Evolutionary conservation across 2,113 vertebrate species (phyloP).

Genomic region (Marmota flaviventris): DNA sequence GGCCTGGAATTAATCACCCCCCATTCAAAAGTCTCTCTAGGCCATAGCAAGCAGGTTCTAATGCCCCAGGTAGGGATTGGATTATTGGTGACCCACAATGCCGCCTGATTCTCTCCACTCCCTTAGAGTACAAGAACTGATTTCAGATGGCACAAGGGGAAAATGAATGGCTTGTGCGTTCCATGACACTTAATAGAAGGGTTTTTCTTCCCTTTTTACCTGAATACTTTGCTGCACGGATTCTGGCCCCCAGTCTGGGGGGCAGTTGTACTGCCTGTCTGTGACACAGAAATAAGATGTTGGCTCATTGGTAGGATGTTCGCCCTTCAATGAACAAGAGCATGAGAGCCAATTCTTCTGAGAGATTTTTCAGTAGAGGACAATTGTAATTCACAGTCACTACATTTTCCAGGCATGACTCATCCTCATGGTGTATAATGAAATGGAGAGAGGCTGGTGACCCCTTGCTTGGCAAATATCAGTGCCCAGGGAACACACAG

Average conservation of each 20-base stretch:
- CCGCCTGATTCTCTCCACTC: neutral
- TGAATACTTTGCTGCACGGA: neutral
- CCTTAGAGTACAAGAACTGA: neutral
- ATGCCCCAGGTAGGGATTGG: neutral
- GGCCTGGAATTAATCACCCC: neutral
- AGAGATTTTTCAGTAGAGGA: neutral
- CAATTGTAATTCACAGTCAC: constrained; percentile 6
- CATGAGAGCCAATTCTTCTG: neutral
- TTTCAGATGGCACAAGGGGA: neutral
- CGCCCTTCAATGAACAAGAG: neutral
- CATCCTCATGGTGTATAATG: neutral
- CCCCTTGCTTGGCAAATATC: neutral
- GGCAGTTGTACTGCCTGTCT: neutral
- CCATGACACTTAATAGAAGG: neutral
- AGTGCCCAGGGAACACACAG: neutral
- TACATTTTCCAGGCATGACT: constrained; percentile 6
- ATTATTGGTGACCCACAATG: neutral
- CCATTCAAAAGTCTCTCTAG: neutral
- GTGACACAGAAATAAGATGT: constrained; percentile 26
- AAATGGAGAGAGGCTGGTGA: neutral
- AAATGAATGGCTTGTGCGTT: fast-evolving
- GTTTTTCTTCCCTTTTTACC: neutral
- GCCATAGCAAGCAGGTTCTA: neutral
- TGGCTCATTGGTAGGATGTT: neutral
- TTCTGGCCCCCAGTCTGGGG: neutral